Conservation (phyloP, 2,113 vertebrate species). For the Cyprinodon variegatus region DNA sequence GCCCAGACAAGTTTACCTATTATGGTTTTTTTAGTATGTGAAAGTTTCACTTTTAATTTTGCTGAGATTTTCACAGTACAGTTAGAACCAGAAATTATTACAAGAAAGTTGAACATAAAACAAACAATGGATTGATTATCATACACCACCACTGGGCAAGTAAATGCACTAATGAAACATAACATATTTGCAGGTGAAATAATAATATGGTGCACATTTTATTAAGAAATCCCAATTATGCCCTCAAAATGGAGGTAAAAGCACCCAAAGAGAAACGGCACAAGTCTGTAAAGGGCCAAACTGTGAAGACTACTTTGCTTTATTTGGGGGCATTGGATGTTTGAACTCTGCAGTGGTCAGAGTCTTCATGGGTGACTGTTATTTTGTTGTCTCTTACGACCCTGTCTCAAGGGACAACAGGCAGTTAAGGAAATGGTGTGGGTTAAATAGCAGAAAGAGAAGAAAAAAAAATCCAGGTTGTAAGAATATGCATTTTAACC, state of each 20-base stretch:
- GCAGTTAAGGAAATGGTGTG: too few species aligned
- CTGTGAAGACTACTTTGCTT: background rate
- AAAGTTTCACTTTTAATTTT: constrained; percentile 31
- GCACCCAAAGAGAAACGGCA: background rate
- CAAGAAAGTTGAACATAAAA: background rate
- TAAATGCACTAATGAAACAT: background rate
- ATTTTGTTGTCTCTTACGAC: too few species aligned
- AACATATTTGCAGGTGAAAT: background rate
- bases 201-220: too few species aligned
- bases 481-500: too few species aligned
- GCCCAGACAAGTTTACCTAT: constrained; percentile 66
- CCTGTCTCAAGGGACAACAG: too few species aligned
- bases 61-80: background rate
- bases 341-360: background rate
- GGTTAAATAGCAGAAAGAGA: too few species aligned
- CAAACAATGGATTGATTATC: background rate
- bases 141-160: background rate
- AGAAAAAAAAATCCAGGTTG: too few species aligned
- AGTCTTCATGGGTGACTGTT: too few species aligned
- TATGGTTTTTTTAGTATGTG: constrained; percentile 6
- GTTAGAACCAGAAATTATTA: background rate
- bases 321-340: background rate
- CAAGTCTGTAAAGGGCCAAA: background rate
- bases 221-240: background rate
- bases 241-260: background rate